A percentile compares a stretch with the other conserved stretches of the same genome.
Conservation (phyloP, 2,113 vertebrate genomes). For the Perca flavescens region DNA sequence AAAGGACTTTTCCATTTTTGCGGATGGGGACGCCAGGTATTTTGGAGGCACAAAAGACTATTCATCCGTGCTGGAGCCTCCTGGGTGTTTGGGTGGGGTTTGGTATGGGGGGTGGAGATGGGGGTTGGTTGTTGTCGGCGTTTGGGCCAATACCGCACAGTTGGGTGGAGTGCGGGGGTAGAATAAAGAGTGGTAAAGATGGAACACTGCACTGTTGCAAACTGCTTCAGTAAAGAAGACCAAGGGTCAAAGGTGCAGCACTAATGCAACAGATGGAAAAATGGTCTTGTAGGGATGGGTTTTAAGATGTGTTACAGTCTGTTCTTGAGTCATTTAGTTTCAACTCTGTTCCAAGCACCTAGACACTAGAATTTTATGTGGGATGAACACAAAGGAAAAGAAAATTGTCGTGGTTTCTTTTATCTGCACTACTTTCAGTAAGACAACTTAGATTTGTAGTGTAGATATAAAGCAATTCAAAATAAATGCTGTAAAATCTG, state of each 20-base stretch:
- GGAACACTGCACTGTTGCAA: not conserved
- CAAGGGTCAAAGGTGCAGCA: not conserved
- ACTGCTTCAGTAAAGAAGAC: not conserved
- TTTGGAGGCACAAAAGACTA: constrained; percentile 64
- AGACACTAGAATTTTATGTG: not conserved
- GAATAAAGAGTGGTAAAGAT: constrained; percentile 14
- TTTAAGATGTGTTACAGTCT: not conserved
- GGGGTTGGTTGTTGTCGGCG: constrained; percentile 46
- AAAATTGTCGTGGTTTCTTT: not conserved
- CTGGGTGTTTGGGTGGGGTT: constrained; percentile 45
- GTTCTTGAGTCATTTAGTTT: not conserved
- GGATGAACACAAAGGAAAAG: not conserved
- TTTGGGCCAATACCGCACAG: constrained; percentile 26
- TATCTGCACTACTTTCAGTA: not conserved
- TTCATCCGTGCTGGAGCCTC: constrained; percentile 57
- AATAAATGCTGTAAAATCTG: not conserved
- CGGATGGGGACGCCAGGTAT: constrained; percentile 60
- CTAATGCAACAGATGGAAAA: constrained; percentile 2
- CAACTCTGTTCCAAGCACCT: not conserved
- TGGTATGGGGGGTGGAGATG: constrained; percentile 2
- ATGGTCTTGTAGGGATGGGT: no score
- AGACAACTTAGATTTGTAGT: not conserved
- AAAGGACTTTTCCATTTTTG: constrained; percentile 22
- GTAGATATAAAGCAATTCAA: not conserved
- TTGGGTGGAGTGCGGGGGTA: constrained; percentile 10